These are phyloP conservation scores for Antechinus stuartii DNA, from an alignment of 2,113 vertebrate genomes.

Conservation along the genomic window DNA sequence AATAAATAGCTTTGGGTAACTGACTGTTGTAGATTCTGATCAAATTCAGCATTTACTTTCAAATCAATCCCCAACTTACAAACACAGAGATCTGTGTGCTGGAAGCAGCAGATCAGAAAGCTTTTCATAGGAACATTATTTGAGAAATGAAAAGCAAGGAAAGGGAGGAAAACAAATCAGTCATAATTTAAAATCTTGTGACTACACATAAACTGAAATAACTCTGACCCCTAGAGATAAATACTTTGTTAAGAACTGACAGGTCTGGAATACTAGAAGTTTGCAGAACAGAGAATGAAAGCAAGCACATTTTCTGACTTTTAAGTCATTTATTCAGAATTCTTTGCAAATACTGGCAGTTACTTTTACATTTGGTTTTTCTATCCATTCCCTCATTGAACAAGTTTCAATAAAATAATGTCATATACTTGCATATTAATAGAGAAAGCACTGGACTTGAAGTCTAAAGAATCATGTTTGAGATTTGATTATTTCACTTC, in stretches of 20 bases:
- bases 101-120: conserved; percentile 57
- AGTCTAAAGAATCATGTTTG: background rate
- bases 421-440: background rate
- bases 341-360: conserved; percentile 62
- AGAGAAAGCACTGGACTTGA: background rate
- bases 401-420: conserved; percentile 9
- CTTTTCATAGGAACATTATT: conserved; percentile 58
- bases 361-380: conserved; percentile 74
- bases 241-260: conserved; percentile 56
- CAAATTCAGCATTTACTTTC: conserved; percentile 60
- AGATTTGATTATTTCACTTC: background rate
- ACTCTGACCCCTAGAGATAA: conserved; percentile 50
- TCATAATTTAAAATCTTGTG: conserved; percentile 53
- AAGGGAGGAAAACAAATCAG: conserved; percentile 40
- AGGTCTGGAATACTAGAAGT: conserved; percentile 16
- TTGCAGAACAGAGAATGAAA: conserved; percentile 49
- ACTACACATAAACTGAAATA: conserved; percentile 32
- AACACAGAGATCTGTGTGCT: background rate
- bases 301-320: conserved; percentile 62
- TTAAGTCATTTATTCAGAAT: conserved; percentile 62
- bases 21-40: conserved; percentile 56
- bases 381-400: conserved; percentile 47
- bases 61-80: conserved; percentile 53
- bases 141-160: conserved; percentile 56
- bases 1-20: conserved; percentile 62